Percentiles rank a stretch among this genome's conserved stretches.
These are phyloP conservation scores for Trichogramma evanescens DNA, from an alignment of 2,888 invertebrate species.

Conservation along the genomic window DNA sequence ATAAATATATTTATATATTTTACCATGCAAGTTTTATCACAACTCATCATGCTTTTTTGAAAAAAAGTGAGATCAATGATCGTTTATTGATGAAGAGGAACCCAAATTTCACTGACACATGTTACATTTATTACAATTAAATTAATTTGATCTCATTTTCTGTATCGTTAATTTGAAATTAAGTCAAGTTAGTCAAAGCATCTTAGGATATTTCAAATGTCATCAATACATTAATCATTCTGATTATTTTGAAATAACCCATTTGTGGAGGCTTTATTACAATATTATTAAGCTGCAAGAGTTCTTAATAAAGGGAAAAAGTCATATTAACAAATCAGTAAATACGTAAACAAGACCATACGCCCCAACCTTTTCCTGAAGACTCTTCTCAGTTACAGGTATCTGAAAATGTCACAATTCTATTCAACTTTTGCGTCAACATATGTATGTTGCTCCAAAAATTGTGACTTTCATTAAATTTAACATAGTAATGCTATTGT, in stretches of 20 bases:
- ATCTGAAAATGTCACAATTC: constrained; percentile 46
- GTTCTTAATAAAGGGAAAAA: constrained; percentile 43
- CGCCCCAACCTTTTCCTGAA: constrained; percentile 47
- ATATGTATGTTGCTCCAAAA: constrained; percentile 10
- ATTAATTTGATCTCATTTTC: too few relatives aligned
- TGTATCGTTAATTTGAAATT: too few relatives aligned
- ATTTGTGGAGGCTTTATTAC: constrained; percentile 34
- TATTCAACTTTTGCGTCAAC: constrained; percentile 33
- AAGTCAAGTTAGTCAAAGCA: neutral
- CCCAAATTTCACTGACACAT: too few relatives aligned
- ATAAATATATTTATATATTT: too few relatives aligned
- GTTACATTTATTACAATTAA: too few relatives aligned
- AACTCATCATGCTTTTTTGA: neutral
- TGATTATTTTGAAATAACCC: too few relatives aligned
- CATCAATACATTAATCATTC: constrained; percentile 16
- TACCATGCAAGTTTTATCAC: constrained; percentile 11
- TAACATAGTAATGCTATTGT: too few relatives aligned
- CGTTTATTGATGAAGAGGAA: too few relatives aligned
- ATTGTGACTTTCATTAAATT: constrained; percentile 9
- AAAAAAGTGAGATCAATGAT: too few relatives aligned
- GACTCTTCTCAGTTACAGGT: constrained; percentile 45
- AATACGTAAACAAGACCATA: constrained; percentile 44
- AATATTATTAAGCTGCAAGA: constrained; percentile 37
- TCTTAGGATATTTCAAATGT: constrained; percentile 13
- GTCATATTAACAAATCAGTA: constrained; percentile 36